Percentiles rank a stretch among this genome's conserved stretches.
These are phyloP conservation scores for Nansenia antarctica DNA, from an alignment of 2,113 vertebrate species.

Conservation along the genomic window DNA sequence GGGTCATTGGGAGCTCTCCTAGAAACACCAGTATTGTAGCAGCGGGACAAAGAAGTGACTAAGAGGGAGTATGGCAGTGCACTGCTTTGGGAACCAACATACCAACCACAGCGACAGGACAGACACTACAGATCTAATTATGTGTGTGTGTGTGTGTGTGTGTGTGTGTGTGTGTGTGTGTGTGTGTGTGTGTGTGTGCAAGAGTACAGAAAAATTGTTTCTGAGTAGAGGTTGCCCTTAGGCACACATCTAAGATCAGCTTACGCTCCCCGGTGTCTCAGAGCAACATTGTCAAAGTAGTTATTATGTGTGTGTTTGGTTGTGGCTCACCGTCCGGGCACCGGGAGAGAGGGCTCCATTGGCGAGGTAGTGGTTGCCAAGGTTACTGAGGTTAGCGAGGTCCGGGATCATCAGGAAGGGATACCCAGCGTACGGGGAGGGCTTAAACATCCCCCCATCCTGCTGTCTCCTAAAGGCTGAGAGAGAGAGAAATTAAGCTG, in stretches of 20 bases:
- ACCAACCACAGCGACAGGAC: too few species aligned
- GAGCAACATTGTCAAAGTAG: not conserved
- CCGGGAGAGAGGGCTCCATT: constrained; percentile 82
- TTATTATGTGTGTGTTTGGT: not conserved
- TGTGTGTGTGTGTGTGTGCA: not conserved
- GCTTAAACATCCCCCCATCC: constrained; percentile 83
- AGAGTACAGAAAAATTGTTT: not conserved
- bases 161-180: not conserved
- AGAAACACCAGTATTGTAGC: too few species aligned
- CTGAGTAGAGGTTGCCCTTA: not conserved
- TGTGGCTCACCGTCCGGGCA: constrained; percentile 82
- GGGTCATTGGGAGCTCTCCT: too few species aligned
- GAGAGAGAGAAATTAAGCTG: constrained; percentile 14
- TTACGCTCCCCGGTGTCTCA: not conserved
- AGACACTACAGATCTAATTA: too few species aligned
- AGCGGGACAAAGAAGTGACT: too few species aligned
- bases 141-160: too few species aligned
- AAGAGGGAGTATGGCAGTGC: too few species aligned
- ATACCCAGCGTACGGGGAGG: constrained; percentile 84
- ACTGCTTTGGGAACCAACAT: too few species aligned
- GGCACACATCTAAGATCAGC: not conserved
- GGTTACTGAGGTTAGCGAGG: constrained; percentile 56
- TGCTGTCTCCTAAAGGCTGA: constrained; percentile 84
- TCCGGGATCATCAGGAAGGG: constrained; percentile 94
- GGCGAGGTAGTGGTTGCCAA: constrained; percentile 83